phyloP scores from a whole-genome alignment of 1,140 invertebrate genomes.

The Akabosia matsudoensis region DNA sequence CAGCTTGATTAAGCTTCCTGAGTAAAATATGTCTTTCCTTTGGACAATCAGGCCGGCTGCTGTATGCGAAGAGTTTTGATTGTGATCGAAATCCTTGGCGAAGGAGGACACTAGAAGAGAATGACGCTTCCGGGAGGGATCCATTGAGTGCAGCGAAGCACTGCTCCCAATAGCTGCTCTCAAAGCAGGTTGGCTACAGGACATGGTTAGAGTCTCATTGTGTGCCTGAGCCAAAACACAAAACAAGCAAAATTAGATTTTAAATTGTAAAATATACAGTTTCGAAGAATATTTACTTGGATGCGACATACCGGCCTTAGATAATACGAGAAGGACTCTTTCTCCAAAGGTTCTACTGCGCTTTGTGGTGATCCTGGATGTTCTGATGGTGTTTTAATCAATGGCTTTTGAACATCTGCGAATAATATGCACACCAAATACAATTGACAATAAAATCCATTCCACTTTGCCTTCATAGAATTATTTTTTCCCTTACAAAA shows the following conservation, averaged over 20 bases:
- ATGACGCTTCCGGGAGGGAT: slow-evolving; percentile 34
- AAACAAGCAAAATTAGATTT: not conserved
- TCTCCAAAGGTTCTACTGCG: slow-evolving; percentile 6
- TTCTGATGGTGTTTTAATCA: not conserved
- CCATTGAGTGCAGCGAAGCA: slow-evolving; percentile 35
- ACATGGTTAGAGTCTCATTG: slow-evolving; percentile 43
- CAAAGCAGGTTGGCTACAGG: slow-evolving; percentile 46
- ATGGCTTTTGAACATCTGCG: slow-evolving; percentile 4
- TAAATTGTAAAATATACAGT: no score
- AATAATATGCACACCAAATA: not conserved
- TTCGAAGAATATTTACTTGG: not conserved
- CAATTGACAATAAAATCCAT: not conserved
- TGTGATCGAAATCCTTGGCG: slow-evolving; percentile 17
- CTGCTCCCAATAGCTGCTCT: slow-evolving; percentile 40
- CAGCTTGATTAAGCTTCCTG: slow-evolving; percentile 70
- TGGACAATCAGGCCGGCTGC: slow-evolving; percentile 68
- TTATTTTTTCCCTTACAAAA: no score
- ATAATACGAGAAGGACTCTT: not conserved
- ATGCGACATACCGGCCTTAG: slow-evolving; percentile 10
- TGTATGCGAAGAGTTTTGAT: slow-evolving; percentile 21
- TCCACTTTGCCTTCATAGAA: no score
- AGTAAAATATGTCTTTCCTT: slow-evolving; percentile 81
- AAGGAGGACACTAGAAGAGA: slow-evolving; percentile 33
- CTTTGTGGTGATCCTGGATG: not conserved
- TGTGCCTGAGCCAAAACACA: not conserved